phyloP scores from a whole-genome alignment of 2,888 invertebrate genomes.

The Heliconius cydno region DNA sequence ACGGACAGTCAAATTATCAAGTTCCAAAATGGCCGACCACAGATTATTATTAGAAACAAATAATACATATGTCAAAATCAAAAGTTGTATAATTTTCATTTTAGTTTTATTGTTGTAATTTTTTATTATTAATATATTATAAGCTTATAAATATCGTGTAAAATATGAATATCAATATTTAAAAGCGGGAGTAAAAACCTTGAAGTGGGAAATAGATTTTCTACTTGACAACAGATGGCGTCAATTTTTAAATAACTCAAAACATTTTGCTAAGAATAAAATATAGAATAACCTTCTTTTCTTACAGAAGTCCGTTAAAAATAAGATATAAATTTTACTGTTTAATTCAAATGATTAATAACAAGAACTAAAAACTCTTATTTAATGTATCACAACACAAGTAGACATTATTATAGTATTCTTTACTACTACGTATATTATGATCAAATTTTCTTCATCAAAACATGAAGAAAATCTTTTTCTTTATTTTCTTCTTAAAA shows the following conservation, averaged over 20 bases:
- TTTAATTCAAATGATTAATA: too few relatives aligned
- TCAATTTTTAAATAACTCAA: neutral
- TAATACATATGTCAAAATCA: neutral
- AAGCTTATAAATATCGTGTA: neutral
- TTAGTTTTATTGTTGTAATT: neutral
- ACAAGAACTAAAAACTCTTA: too few relatives aligned
- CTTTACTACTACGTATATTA: neutral
- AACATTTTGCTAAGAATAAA: too few relatives aligned
- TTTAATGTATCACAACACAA: too few relatives aligned
- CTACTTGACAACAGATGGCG: conserved; percentile 24
- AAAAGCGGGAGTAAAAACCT: neutral
- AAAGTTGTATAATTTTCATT: neutral
- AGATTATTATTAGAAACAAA: conserved; percentile 53
- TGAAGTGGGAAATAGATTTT: neutral
- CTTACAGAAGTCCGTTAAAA: neutral
- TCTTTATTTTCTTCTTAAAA: neutral
- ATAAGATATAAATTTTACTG: neutral
- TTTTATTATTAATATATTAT: neutral
- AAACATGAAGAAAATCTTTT: too few relatives aligned
- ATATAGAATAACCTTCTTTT: neutral
- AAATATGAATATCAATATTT: neutral
- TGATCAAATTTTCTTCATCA: neutral
- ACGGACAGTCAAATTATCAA: conserved; percentile 64
- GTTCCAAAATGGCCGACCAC: conserved; percentile 77
- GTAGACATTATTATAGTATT: too few relatives aligned